These are phyloP conservation scores for Clarias laeviceps DNA, from an alignment of 2,797 vertebrate genomes.

Conservation along the genomic window DNA sequence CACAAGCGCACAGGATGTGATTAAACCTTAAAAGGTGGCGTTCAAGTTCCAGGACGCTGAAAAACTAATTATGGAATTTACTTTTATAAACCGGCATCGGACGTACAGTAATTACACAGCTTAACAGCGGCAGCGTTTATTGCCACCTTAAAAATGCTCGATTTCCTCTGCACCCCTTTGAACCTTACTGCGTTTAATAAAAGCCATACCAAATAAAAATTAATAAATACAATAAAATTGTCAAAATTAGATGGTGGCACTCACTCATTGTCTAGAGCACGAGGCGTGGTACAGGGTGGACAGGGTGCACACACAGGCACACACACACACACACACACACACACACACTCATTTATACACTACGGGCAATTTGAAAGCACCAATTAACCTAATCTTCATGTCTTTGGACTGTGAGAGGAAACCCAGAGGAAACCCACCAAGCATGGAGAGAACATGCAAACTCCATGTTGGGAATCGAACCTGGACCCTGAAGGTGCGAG, in stretches of 20 bases:
- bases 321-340: too few relatives aligned
- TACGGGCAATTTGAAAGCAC: too few relatives aligned
- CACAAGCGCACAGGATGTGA: not conserved
- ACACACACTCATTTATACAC: too few relatives aligned
- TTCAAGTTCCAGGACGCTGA: not conserved
- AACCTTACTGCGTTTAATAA: constrained; percentile 1
- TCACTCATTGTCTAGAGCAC: too few relatives aligned
- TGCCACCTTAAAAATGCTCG: constrained; percentile 24
- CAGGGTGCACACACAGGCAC: too few relatives aligned
- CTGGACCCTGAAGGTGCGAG: too few relatives aligned
- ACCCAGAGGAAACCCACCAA: too few relatives aligned
- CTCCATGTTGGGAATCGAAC: too few relatives aligned
- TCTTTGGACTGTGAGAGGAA: too few relatives aligned
- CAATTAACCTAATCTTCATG: too few relatives aligned
- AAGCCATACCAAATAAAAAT: not conserved
- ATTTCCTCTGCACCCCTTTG: constrained; percentile 7
- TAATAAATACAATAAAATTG: not conserved
- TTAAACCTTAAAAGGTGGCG: not conserved
- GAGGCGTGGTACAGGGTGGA: too few relatives aligned
- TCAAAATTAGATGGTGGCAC: not conserved
- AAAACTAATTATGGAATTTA: constrained; percentile 18
- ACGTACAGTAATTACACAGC: constrained; percentile 13
- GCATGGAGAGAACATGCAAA: too few relatives aligned
- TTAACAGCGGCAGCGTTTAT: constrained; percentile 24
- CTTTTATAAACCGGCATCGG: not conserved